Conservation (phyloP, 2,888 invertebrate genomes). For the Axea sp. region DNA sequence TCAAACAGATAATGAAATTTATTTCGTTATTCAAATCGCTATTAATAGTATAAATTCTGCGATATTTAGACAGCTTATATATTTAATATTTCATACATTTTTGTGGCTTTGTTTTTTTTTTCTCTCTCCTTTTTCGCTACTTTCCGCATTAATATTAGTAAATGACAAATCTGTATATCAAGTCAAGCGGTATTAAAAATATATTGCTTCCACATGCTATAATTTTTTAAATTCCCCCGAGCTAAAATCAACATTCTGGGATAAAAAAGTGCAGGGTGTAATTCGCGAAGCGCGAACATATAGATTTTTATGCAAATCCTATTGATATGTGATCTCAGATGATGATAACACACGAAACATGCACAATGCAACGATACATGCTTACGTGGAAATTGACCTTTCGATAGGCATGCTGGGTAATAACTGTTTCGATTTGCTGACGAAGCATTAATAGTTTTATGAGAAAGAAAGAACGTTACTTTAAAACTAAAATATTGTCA, state of each 20-base stretch:
- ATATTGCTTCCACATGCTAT: constrained; percentile 46
- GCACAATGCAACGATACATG: constrained; percentile 55
- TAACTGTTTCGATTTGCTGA: constrained; percentile 53
- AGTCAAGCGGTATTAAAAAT: constrained; percentile 51
- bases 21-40: constrained; percentile 30
- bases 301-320: constrained; percentile 79
- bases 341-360: constrained; percentile 63
- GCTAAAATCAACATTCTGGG: constrained; percentile 61
- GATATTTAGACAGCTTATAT: constrained; percentile 44
- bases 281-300: constrained; percentile 69
- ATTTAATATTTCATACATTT: constrained; percentile 32
- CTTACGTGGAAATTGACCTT: constrained; percentile 59
- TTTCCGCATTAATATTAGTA: constrained; percentile 32
- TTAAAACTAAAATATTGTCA: no score
- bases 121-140: constrained; percentile 22
- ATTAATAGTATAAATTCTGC: constrained; percentile 47
- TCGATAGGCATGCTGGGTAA: constrained; percentile 39
- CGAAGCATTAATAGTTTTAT: constrained; percentile 38
- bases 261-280: constrained; percentile 64
- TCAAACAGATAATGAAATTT: constrained; percentile 38
- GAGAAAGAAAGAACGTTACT: neutral
- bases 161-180: constrained; percentile 53
- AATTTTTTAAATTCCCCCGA: constrained; percentile 55
- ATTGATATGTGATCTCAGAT: constrained; percentile 76
- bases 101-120: no score